phyloP scores from a whole-genome alignment of 1,140 invertebrate species.

The Phymastichus coffea region DNA sequence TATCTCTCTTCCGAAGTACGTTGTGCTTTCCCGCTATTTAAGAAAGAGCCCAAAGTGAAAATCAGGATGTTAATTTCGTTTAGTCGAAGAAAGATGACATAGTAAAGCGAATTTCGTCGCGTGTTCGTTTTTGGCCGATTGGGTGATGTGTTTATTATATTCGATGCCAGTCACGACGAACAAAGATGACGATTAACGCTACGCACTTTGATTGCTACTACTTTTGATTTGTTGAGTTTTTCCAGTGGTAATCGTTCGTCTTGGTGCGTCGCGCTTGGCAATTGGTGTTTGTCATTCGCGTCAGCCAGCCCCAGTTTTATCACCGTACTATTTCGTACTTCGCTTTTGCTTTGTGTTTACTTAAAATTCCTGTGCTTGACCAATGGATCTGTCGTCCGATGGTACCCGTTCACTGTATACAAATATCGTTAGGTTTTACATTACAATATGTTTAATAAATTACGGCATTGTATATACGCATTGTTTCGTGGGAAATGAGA shows the following conservation, averaged over 20 bases:
- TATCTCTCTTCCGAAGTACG: too few species aligned
- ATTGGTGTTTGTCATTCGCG: conserved; percentile 12
- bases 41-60: conserved; percentile 49
- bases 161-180: neutral
- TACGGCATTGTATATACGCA: conserved; percentile 57
- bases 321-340: conserved; percentile 11
- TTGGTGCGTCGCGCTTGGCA: neutral
- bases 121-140: neutral
- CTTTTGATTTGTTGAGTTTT: neutral
- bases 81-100: conserved; percentile 26
- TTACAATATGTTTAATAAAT: conserved; percentile 52
- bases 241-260: neutral
- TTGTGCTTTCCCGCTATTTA: too few species aligned
- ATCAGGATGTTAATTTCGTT: conserved; percentile 56
- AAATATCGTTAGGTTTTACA: conserved; percentile 58
- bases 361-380: conserved; percentile 27
- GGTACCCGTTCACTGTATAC: conserved; percentile 52
- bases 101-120: conserved; percentile 4
- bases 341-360: neutral
- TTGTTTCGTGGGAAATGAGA: conserved; percentile 58
- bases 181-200: neutral
- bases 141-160: neutral
- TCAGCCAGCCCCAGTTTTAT: conserved; percentile 16
- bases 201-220: conserved; percentile 6
- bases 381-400: conserved; percentile 44